Evolutionary conservation across 2,797 vertebrate species (phyloP).

Genomic region (Sciurus vulgaris): DNA sequence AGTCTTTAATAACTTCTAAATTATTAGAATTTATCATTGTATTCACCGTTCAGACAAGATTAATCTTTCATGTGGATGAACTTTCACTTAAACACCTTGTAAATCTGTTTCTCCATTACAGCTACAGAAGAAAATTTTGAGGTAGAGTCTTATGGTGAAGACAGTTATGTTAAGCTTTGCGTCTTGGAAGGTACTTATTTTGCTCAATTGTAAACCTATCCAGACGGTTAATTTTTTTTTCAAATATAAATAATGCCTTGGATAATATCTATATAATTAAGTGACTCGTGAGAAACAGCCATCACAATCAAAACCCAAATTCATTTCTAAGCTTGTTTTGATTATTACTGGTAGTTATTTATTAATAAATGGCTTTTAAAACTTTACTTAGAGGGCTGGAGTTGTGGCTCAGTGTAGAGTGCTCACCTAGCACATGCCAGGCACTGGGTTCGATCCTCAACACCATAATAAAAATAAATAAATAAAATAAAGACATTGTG

Average conservation of each 20-base stretch:
- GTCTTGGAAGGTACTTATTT: conserved; percentile 65
- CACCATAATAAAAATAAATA: too few relatives aligned
- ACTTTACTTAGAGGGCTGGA: not conserved
- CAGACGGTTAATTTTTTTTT: conserved; percentile 25
- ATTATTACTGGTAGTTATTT: conserved; percentile 20
- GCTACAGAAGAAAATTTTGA: conserved; percentile 10
- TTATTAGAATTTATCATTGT: conserved; percentile 73
- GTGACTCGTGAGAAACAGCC: not conserved
- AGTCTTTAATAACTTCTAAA: conserved; percentile 5
- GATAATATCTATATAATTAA: conserved; percentile 61
- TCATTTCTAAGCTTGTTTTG: conserved; percentile 53
- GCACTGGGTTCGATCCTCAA: too few relatives aligned
- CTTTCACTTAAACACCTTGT: conserved; percentile 62
- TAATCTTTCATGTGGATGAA: conserved; percentile 72
- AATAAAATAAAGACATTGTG: too few relatives aligned
- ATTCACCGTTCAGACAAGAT: conserved; percentile 64
- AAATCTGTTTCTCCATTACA: conserved; percentile 72
- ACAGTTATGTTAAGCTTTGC: conserved; percentile 51
- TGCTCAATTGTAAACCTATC: conserved; percentile 44
- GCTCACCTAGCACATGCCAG: too few relatives aligned
- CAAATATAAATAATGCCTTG: conserved; percentile 56
- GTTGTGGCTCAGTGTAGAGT: too few relatives aligned
- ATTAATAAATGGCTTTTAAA: not conserved
- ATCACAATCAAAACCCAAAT: conserved; percentile 42
- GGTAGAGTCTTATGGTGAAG: conserved; percentile 12